Conservation (phyloP, 2,888 invertebrate species). For the Zonitis immaculata region DNA sequence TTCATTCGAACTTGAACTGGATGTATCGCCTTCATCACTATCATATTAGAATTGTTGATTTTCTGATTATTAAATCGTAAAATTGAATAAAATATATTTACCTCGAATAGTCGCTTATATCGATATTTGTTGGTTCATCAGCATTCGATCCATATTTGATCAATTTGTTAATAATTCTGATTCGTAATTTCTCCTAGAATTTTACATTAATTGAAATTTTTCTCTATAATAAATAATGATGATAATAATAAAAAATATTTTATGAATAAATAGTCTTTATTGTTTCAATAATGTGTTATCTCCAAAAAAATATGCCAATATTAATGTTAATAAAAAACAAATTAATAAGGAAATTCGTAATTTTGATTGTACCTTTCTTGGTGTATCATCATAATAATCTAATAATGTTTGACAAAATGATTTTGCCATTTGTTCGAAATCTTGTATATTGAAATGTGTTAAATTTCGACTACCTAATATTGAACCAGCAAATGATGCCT, state of each 20-base stretch:
- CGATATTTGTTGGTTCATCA: constrained; percentile 82
- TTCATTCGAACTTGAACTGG: constrained; percentile 63
- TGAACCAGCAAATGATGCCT: constrained; percentile 91
- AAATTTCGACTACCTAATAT: constrained; percentile 74
- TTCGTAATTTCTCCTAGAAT: constrained; percentile 66
- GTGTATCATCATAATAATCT: constrained; percentile 85
- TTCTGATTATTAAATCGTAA: too few relatives aligned
- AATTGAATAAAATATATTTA: constrained; percentile 46
- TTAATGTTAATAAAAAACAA: constrained; percentile 8
- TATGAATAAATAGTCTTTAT: neutral
- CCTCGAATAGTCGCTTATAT: constrained; percentile 85
- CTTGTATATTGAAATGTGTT: constrained; percentile 77
- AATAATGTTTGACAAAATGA: constrained; percentile 89
- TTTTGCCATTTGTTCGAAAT: constrained; percentile 78
- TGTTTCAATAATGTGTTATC: neutral
- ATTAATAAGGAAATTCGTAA: constrained; percentile 11
- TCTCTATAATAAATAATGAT: neutral
- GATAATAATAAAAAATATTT: neutral
- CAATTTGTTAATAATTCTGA: constrained; percentile 74
- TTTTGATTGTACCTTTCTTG: constrained; percentile 60
- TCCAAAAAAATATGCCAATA: constrained; percentile 12
- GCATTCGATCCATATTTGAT: constrained; percentile 81
- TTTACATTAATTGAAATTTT: neutral
- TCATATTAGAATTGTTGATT: constrained; percentile 26
- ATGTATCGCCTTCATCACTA: constrained; percentile 79